Evolutionary conservation across 2,113 vertebrate species (phyloP).

Genomic region (Eurypyga helias): DNA sequence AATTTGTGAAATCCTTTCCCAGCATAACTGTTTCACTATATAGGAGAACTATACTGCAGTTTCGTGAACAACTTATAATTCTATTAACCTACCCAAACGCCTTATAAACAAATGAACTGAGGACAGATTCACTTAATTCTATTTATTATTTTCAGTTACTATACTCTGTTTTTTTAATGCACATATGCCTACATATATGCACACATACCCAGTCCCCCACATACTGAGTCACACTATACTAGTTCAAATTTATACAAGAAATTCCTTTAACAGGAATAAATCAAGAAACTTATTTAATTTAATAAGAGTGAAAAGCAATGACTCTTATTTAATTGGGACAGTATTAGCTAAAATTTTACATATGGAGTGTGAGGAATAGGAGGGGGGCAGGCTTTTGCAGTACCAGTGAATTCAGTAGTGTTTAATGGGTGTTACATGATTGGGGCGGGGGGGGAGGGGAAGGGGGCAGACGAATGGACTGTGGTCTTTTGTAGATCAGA

Average conservation of each 20-base stretch:
- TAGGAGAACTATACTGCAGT: neutral
- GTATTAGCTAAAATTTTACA: neutral
- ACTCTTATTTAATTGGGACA: neutral
- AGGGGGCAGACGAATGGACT: accelerated
- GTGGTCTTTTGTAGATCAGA: neutral
- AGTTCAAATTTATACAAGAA: neutral
- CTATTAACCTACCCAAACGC: neutral
- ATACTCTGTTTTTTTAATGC: neutral
- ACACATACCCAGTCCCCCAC: neutral
- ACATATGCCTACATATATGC: neutral
- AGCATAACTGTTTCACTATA: neutral
- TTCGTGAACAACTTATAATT: neutral
- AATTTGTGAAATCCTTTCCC: neutral
- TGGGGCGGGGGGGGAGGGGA: no score
- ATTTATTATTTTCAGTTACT: neutral
- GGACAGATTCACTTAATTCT: neutral
- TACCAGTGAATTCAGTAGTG: neutral
- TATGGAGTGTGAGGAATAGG: neutral
- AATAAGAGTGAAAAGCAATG: neutral
- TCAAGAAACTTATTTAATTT: neutral
- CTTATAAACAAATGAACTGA: neutral
- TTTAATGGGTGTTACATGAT: neutral
- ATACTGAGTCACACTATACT: neutral
- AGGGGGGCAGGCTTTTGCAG: neutral
- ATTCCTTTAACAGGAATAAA: neutral